Percentiles rank a stretch among this genome's conserved stretches.
Conservation (phyloP, 2,113 vertebrate species). For the Misgurnus mizolepis region DNA sequence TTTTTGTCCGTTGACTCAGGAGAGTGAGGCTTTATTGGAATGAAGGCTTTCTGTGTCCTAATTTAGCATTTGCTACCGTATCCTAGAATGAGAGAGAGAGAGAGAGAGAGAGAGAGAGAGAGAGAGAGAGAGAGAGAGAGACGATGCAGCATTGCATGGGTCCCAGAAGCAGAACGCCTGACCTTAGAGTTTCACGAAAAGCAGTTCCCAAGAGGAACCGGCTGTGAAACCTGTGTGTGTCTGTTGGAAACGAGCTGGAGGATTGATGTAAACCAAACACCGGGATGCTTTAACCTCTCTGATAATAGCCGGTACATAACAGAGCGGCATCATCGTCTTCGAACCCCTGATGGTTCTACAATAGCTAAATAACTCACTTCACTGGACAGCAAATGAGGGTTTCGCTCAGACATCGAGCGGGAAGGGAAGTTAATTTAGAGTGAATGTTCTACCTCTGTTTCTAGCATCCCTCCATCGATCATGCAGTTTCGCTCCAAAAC, state of each 20-base stretch:
- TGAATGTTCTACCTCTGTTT: background rate
- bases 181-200: constrained; percentile 23
- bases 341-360: background rate
- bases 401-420: background rate
- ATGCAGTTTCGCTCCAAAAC: background rate
- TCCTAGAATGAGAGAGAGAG: constrained; percentile 29
- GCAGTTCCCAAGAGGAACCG: background rate
- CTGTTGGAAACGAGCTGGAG: background rate
- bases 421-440: constrained; percentile 7
- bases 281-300: constrained; percentile 24
- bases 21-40: constrained; percentile 57
- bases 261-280: constrained; percentile 17
- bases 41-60: constrained; percentile 61
- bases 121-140: constrained; percentile 24
- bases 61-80: constrained; percentile 62
- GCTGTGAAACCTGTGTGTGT: constrained; percentile 14
- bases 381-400: constrained; percentile 5
- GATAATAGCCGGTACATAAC: constrained; percentile 18
- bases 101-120: constrained; percentile 21
- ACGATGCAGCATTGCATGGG: constrained; percentile 47
- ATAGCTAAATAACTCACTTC: constrained; percentile 25
- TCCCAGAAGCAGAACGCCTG: constrained; percentile 26
- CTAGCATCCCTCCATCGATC: background rate
- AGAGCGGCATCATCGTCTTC: constrained; percentile 24
- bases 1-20: constrained; percentile 63